Conservation (phyloP, 2,888 invertebrate genomes). For the Cephus pulcher region DNA sequence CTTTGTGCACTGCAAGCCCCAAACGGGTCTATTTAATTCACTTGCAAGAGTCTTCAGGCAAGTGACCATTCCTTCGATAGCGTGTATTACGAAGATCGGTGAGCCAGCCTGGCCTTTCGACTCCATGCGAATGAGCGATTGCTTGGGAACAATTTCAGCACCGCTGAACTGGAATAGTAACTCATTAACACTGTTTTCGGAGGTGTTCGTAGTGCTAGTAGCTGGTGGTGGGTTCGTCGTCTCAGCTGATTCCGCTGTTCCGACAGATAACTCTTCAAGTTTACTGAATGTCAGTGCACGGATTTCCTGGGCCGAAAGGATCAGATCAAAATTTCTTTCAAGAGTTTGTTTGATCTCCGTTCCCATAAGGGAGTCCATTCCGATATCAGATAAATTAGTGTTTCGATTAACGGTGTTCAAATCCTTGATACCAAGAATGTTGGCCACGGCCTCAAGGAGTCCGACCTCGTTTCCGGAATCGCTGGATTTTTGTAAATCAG, state of each 20-base stretch:
- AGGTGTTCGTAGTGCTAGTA: neutral
- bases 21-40: slow-evolving; percentile 80
- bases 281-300: slow-evolving; percentile 84
- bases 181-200: slow-evolving; percentile 21
- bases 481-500: slow-evolving; percentile 81
- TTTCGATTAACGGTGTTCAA: slow-evolving; percentile 79
- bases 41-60: slow-evolving; percentile 79
- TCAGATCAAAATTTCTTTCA: slow-evolving; percentile 91
- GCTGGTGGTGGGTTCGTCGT: slow-evolving; percentile 30
- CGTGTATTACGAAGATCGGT: slow-evolving; percentile 80
- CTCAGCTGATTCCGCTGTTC: slow-evolving; percentile 28
- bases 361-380: slow-evolving; percentile 99
- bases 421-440: slow-evolving; percentile 92
- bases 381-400: slow-evolving; percentile 90
- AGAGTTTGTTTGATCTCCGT: slow-evolving; percentile 98
- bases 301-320: slow-evolving; percentile 92
- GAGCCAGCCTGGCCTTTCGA: slow-evolving; percentile 67
- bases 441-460: slow-evolving; percentile 84
- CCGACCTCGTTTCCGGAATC: slow-evolving; percentile 71
- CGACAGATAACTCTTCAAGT: slow-evolving; percentile 72
- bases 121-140: slow-evolving; percentile 77
- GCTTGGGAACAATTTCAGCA: slow-evolving; percentile 80
- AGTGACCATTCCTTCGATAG: slow-evolving; percentile 88
- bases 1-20: slow-evolving; percentile 89
- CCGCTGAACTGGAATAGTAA: slow-evolving; percentile 68